Evolutionary conservation across 2,888 invertebrate genomes (phyloP).

Genomic region (Melangyna quadrimaculata): DNA sequence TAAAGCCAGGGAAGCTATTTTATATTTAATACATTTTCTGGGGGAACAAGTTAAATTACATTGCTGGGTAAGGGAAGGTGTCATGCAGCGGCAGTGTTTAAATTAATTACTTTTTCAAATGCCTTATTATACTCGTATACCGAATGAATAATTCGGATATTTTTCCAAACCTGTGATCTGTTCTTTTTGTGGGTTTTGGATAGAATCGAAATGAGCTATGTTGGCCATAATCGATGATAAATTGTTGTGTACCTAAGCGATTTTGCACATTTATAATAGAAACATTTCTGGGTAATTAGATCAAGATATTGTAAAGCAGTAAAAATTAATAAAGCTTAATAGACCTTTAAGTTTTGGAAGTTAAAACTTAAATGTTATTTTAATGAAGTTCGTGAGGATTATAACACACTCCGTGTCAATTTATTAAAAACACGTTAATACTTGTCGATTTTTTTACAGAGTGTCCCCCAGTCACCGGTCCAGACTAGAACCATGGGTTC

Average conservation of each 20-base stretch:
- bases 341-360: not conserved
- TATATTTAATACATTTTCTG: constrained; percentile 44
- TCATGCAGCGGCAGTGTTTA: constrained; percentile 5
- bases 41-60: constrained; percentile 55
- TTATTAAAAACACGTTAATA: not conserved
- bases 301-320: constrained; percentile 15
- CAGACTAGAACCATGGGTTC: no score
- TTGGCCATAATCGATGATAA: constrained; percentile 48
- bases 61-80: not conserved
- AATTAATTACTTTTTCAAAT: constrained; percentile 61
- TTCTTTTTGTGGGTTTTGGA: not conserved
- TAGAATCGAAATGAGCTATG: constrained; percentile 5
- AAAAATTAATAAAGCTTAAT: not conserved
- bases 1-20: not conserved
- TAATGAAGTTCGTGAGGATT: not conserved
- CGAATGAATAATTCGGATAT: constrained; percentile 26
- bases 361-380: not conserved
- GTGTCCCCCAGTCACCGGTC: no score
- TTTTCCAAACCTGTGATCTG: constrained; percentile 20
- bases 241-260: constrained; percentile 31
- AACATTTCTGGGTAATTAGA: constrained; percentile 28
- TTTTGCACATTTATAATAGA: constrained; percentile 35
- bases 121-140: not conserved
- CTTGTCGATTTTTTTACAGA: not conserved
- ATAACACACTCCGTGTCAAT: not conserved